Evolutionary conservation across 2,888 invertebrate genomes (phyloP), one percentile per base, ranked within the genome.

Genomic region (Orthonevra nobilis): DNA sequence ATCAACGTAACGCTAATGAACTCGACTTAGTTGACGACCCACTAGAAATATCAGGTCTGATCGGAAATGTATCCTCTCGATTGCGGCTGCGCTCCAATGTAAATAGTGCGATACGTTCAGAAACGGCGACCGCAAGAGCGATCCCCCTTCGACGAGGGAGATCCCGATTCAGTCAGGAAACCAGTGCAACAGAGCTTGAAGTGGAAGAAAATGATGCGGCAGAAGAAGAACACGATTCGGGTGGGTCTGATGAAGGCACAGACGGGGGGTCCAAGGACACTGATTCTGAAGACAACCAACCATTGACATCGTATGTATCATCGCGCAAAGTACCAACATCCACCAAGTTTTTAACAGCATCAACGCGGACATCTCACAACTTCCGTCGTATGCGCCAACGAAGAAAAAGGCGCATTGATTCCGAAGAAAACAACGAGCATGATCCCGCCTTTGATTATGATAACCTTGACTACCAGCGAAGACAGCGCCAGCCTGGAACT

Each of bases 251-350:
- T 72, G 86, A 86, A 77, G 87, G 86, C 48, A 88, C 88, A 4
- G 87, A 85, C 66, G 87, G 87, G 2, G 85, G 85, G 9, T 86
- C 87, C 5, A 87, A 87, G 70, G 85, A 84, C 58, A 85, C 86
- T 20, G 89, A 87, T 61, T 87, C 87, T 1, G 88, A 89, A 66
- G 89, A 89, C 83, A 87, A 89, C 85, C 88, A 89, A 82, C 87
- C 87, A 46, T 81, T 91, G 73, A 91, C 90, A 17, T 91, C 85
- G 56, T 87, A 86, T 77, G 87, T 88, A 82, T 84, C 83, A 83
- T 79, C 70, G 69, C 72, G 79, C 3, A 72, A 34, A 30, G 42
- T 38, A 17, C 66, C 48, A 52, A 32, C 64, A 58, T 89, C 69
- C 23, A 69, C 56, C 42, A 66, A 48, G 15, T 54, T 34, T 14